Conservation (phyloP, 2,113 vertebrate genomes). For the Myodes glareolus region DNA sequence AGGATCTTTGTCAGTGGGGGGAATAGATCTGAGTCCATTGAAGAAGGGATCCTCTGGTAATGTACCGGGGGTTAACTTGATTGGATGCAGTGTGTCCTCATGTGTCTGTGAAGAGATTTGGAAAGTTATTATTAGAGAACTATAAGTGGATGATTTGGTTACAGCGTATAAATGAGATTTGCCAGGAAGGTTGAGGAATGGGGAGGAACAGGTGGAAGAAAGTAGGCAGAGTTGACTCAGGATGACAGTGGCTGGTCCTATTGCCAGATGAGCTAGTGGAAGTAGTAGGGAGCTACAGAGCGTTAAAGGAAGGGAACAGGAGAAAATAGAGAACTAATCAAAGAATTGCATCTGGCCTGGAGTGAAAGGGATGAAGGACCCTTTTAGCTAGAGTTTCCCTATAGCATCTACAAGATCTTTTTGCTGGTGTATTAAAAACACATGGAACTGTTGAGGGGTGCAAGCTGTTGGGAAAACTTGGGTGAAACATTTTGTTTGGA, state of each 20-base stretch:
- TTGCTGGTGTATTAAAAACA: not conserved
- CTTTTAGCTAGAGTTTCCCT: not conserved
- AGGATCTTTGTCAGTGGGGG: not conserved
- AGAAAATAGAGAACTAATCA: not conserved
- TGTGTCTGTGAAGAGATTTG: not conserved
- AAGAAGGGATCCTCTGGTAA: not conserved
- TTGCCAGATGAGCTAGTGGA: not conserved
- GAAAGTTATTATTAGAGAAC: not conserved
- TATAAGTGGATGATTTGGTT: not conserved
- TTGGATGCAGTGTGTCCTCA: not conserved
- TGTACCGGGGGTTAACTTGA: not conserved
- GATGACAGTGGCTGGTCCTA: not conserved
- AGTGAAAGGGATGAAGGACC: not conserved
- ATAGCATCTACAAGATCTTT: not conserved
- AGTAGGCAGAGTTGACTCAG: not conserved
- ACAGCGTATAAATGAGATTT: not conserved
- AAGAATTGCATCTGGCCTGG: not conserved
- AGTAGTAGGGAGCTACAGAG: not conserved
- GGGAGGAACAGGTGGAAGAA: not conserved
- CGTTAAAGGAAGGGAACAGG: not conserved
- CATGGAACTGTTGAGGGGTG: not conserved
- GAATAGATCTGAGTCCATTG: not conserved
- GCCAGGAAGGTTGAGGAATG: not conserved
- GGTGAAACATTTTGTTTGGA: not conserved
- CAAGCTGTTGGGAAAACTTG: not conserved